Evolutionary conservation across 1,140 invertebrate species (phyloP).

Genomic region (Aphelenchoides avenae): DNA sequence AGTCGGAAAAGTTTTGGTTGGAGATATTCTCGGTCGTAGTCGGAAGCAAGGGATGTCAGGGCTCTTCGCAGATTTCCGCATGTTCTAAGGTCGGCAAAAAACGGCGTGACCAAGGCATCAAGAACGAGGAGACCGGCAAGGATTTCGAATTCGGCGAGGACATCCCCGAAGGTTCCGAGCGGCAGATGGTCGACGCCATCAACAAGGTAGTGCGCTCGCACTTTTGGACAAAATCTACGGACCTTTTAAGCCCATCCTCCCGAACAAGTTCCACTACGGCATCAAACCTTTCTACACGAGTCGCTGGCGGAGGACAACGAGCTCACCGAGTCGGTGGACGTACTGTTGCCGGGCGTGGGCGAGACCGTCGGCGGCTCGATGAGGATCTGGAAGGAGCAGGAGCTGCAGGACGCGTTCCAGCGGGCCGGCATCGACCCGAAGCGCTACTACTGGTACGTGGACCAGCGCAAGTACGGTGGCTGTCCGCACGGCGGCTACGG

Average conservation of each 20-base stretch:
- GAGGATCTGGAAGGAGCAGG: constrained; percentile 86
- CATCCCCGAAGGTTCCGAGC: too few relatives aligned
- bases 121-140: too few relatives aligned
- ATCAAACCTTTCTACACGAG: constrained; percentile 99
- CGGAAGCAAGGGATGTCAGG: too few relatives aligned
- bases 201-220: too few relatives aligned
- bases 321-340: constrained; percentile 91
- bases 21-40: too few relatives aligned
- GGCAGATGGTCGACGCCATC: too few relatives aligned
- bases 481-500: constrained; percentile 97
- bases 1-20: too few relatives aligned
- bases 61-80: too few relatives aligned
- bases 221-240: too few relatives aligned
- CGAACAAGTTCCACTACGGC: constrained; percentile 84
- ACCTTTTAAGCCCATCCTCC: constrained; percentile 77
- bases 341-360: constrained; percentile 91
- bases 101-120: too few relatives aligned
- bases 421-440: constrained; percentile 81
- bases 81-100: too few relatives aligned
- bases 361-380: constrained; percentile 99
- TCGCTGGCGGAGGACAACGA: constrained; percentile 75
- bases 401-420: constrained; percentile 80
- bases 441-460: constrained; percentile 98
- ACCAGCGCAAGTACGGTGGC: constrained; percentile 86
- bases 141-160: too few relatives aligned